Base-by-base conservation (phyloP, 30 jellyfish, hydroid and myxozoan genomes). In the Clytia hemisphaerica region DNA sequence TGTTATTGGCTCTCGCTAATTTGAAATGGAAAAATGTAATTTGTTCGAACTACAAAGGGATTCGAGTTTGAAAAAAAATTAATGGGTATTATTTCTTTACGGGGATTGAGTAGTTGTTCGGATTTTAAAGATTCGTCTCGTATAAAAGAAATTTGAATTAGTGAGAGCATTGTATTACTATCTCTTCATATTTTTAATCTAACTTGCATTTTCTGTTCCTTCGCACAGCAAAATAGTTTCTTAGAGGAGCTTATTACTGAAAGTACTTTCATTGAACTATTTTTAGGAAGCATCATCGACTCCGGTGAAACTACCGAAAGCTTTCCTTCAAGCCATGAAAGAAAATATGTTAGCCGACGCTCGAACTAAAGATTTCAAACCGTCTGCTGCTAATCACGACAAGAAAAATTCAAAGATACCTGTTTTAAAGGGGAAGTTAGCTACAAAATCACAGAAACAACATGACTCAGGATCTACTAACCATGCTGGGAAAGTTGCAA, bases 311-410 rank as follows among this genome's bases (percentile, higher is more conserved):
- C 75, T 86, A 16, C 96, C 96, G 16, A 86, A 79, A 59, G 63
- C 92, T 10, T 78, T 86, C 54, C 58, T 86, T 35, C 93, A 71
- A 54, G 93, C 87, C 3, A 86, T 86, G 96, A 86, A 86, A 55
- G 96, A 78, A 18, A 79, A 79, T 6, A 73, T 86, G 6, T 77
- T 86, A 22, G 64, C 83, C n/a, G 80, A 72, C 49, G 49, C 81
- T 26, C 47, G 76, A 24, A 45, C 46, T 53, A 69, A 69, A 29
- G 81, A 69, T 30, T 69, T 45, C 36, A n/a, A n/a, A n/a, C n/a
- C n/a, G n/a, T 45, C 75, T 48, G 49, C 46, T 45, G 19, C 25
- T 5, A 1, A 57, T n/a, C 25, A 1, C 16, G 70, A 57, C 5
- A 57, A 57, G 30, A 28, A 37, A 4, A 57, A 37, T 5, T 57